These are phyloP conservation scores for Polydrusus pterygomalis DNA, from an alignment of 2,888 invertebrate species.

Conservation along the genomic window DNA sequence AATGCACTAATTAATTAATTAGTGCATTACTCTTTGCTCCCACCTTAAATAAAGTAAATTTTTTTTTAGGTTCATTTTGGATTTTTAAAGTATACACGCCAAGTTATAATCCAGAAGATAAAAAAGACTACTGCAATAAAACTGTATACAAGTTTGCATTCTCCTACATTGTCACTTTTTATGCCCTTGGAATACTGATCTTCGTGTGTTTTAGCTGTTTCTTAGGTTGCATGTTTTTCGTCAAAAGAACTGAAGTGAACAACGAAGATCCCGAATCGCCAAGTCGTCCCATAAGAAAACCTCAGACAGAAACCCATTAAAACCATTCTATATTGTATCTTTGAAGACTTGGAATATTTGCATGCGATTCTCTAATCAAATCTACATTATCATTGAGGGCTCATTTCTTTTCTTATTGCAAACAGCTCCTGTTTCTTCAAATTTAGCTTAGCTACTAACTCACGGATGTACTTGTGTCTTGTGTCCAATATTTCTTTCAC, in stretches of 20 bases:
- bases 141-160: conserved; percentile 66
- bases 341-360: background rate
- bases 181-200: conserved; percentile 56
- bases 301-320: background rate
- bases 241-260: conserved; percentile 39
- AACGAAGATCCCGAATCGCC: conserved; percentile 53
- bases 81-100: conserved; percentile 66
- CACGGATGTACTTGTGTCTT: no score
- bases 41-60: background rate
- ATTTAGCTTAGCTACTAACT: no score
- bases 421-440: no score
- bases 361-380: background rate
- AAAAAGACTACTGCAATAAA: conserved; percentile 63
- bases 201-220: conserved; percentile 62
- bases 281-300: conserved; percentile 3
- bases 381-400: no score
- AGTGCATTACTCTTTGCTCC: no score
- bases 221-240: conserved; percentile 59
- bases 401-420: no score
- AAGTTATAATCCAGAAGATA: conserved; percentile 51
- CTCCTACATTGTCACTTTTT: conserved; percentile 61
- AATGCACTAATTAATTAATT: no score
- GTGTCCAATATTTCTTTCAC: no score
- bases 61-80: conserved; percentile 65
- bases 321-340: background rate